These are phyloP conservation scores for Chaetops frenatus DNA, from an alignment of 2,113 vertebrate genomes.

Conservation along the genomic window DNA sequence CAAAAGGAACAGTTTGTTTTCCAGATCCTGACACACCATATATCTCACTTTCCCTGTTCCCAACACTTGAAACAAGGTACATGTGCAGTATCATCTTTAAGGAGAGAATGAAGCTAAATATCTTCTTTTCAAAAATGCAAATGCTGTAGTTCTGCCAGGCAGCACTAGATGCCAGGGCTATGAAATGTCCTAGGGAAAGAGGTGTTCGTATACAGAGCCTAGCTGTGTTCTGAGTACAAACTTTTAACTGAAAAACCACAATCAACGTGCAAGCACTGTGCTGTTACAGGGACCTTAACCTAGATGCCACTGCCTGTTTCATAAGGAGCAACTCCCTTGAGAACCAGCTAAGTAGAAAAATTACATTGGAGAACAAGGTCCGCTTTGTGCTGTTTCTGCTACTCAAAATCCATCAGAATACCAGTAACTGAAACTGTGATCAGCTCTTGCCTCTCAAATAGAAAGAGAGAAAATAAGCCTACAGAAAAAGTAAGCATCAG, in stretches of 20 bases:
- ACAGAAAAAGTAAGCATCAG: not conserved
- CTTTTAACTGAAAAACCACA: not conserved
- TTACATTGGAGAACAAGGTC: not conserved
- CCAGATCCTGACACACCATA: not conserved
- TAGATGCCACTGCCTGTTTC: slow-evolving; percentile 17
- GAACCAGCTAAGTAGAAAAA: not conserved
- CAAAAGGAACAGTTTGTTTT: not conserved
- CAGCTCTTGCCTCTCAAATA: not conserved
- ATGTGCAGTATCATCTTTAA: not conserved
- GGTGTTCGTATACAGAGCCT: not conserved
- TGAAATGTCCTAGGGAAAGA: not conserved
- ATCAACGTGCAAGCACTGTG: not conserved
- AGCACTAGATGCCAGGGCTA: not conserved
- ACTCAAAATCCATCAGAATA: not conserved
- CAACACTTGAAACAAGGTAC: not conserved
- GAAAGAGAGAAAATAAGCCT: not conserved
- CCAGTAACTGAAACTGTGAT: not conserved
- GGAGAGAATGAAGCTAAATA: not conserved
- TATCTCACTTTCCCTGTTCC: not conserved
- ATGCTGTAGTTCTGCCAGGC: not conserved
- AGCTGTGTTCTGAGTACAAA: not conserved
- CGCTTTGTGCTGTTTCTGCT: not conserved
- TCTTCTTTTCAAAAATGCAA: not conserved
- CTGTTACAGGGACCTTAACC: not conserved
- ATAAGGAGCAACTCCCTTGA: not conserved